These are phyloP conservation scores for Prionace glauca DNA, from an alignment of 2,797 vertebrate genomes.

Conservation along the genomic window DNA sequence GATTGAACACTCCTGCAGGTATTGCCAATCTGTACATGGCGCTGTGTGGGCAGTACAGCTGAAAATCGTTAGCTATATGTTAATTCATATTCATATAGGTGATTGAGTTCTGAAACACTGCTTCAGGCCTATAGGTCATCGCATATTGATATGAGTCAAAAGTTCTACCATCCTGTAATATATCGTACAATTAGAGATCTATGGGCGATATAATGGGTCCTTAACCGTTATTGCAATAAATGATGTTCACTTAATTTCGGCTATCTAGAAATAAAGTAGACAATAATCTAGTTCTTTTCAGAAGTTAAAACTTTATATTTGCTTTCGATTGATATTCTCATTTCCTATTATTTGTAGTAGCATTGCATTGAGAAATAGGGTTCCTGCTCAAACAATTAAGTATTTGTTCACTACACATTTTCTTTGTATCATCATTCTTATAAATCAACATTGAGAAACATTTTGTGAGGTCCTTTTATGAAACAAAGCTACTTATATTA, in stretches of 20 bases:
- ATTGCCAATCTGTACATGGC: not conserved
- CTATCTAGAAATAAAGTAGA: not conserved
- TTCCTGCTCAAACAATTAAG: not conserved
- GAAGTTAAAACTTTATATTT: not conserved
- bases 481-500: not conserved
- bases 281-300: not conserved
- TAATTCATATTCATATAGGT: conserved; percentile 2
- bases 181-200: not conserved
- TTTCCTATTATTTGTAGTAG: not conserved
- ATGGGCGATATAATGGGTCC: not conserved
- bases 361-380: too few species aligned
- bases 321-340: not conserved
- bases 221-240: not conserved
- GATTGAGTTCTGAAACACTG: not conserved
- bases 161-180: not conserved
- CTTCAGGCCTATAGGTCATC: conserved; percentile 17
- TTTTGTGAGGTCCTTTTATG: not conserved
- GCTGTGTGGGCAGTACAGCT: not conserved
- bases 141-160: not conserved
- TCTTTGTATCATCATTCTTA: not conserved
- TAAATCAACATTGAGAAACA: not conserved
- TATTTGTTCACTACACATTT: not conserved
- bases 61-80: not conserved
- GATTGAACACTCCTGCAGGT: not conserved
- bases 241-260: not conserved